Evolutionary conservation across 2,797 vertebrate genomes (phyloP), one percentile per base, ranked within the genome.

Genomic region (Labeo calbasu): DNA sequence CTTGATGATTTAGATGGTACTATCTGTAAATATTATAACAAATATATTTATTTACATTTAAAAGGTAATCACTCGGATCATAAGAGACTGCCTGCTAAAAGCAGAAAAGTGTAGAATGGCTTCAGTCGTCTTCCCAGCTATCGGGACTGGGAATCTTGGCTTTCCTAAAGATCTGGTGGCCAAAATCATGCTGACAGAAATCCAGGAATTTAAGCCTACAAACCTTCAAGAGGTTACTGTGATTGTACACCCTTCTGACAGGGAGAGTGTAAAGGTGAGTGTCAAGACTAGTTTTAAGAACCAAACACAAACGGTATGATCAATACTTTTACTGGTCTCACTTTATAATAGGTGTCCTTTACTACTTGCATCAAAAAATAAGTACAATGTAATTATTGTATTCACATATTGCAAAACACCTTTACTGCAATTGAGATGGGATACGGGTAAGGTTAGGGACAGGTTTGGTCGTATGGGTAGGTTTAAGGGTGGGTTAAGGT

Each of bases 81-180:
- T 98, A 77, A 77, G 25, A 51, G 23, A 0, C 8, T 98, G 97
- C 87, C 90, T 99, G 91, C 79, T 63, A 81, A 89, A 87, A 55
- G 93, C 95, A 0, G 96, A 97, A 84, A 86, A 78, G 3, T 53
- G 66, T 0, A 86, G 43, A 46, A 90, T 95, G 87, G 32, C 70
- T 43, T 97, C 96, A 0, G 91, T 99, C 57, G 87, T 95, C 23
- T 96, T 99, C 90, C 97, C 97, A 25, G 96, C 96, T 73, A 93
- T 98, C 73, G 97, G 97, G 13, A 96, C 96, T 0, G 97, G 97
- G 53, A 93, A 94, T 86, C 92, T 97, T 90, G 7, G 28, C 28
- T 32, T 32, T 32, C 28, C 28, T 32, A 32, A 32, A 32, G 28
- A 32, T 32, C 28, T 32, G 84, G 96, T 97, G 88, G 94, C 94